phyloP scores from a whole-genome alignment of 2,888 invertebrate genomes.

The Caenorhabditis sp. region DNA sequence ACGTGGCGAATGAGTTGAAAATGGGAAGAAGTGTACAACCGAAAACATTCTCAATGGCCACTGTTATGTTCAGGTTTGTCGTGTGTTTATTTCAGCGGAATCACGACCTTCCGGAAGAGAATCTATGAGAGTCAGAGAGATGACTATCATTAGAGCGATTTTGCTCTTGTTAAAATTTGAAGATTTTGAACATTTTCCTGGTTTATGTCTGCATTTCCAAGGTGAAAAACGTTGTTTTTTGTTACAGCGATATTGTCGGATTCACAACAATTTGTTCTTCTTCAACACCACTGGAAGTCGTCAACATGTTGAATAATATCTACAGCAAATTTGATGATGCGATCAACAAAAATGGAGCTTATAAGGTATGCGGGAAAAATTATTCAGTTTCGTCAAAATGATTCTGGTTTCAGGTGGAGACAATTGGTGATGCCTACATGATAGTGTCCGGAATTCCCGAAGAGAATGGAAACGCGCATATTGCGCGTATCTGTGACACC shows the following conservation, averaged over 20 bases:
- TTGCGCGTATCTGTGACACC: conserved; percentile 59
- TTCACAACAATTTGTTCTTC: conserved; percentile 61
- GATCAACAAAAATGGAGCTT: conserved; percentile 58
- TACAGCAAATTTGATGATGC: conserved; percentile 68
- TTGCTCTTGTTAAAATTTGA: too few species aligned
- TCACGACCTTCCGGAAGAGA: too few species aligned
- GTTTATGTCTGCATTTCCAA: too few species aligned
- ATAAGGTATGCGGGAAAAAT: conserved; percentile 64
- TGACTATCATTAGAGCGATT: too few species aligned
- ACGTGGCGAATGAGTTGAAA: conserved; percentile 67
- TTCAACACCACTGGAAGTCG: conserved; percentile 55
- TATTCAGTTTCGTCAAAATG: conserved; percentile 69
- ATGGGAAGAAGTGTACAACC: conserved; percentile 66
- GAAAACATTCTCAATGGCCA: conserved; percentile 62
- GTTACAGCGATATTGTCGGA: conserved; percentile 60
- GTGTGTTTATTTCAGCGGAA: too few species aligned
- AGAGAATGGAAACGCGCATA: conserved; percentile 64
- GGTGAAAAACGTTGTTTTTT: neutral
- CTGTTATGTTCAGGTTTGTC: conserved; percentile 62
- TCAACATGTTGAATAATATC: conserved; percentile 59
- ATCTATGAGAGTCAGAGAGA: too few species aligned
- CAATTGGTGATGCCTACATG: conserved; percentile 69
- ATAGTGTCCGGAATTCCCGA: conserved; percentile 67
- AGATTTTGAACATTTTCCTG: too few species aligned
- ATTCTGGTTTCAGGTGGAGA: conserved; percentile 60